Conservation (phyloP, 2,888 invertebrate genomes). For the Dasypogon diadema region DNA sequence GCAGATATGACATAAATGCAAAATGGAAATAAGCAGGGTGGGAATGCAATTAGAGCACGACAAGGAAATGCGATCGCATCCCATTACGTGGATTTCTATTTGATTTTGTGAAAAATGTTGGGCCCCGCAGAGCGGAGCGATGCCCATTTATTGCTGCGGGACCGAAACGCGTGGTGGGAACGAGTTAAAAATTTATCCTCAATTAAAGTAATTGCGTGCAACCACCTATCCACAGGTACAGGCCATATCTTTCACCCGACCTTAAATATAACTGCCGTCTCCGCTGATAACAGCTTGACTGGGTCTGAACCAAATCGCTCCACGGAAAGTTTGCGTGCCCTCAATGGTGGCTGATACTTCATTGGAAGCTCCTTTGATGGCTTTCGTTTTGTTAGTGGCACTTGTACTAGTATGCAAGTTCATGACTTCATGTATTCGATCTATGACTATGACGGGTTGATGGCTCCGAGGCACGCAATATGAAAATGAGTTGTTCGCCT, state of each 20-base stretch:
- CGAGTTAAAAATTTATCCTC: constrained; percentile 1
- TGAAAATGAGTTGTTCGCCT: constrained; percentile 59
- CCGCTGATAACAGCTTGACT: constrained; percentile 42
- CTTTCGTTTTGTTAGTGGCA: constrained; percentile 21
- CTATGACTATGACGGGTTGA: constrained; percentile 56
- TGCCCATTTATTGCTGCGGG: background rate
- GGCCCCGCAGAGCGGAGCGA: too few species aligned
- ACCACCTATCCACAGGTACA: constrained; percentile 12
- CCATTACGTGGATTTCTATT: constrained; percentile 20
- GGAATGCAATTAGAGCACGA: constrained; percentile 10
- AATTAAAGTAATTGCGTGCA: constrained; percentile 42
- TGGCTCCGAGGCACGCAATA: constrained; percentile 68
- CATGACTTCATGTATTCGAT: constrained; percentile 43
- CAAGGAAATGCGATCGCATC: constrained; percentile 19
- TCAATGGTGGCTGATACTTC: constrained; percentile 27
- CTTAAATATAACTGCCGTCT: constrained; percentile 41
- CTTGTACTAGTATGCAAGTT: constrained; percentile 34
- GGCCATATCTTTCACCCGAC: constrained; percentile 10
- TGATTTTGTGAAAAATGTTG: too few species aligned
- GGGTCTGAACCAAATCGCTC: constrained; percentile 38
- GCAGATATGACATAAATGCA: constrained; percentile 2
- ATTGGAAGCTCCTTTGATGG: constrained; percentile 33
- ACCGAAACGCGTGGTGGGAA: background rate
- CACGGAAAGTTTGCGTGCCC: constrained; percentile 43
- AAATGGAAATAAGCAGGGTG: background rate